Base-by-base conservation (phyloP, 2,888 invertebrate species). In the Therioaphis trifolii region DNA sequence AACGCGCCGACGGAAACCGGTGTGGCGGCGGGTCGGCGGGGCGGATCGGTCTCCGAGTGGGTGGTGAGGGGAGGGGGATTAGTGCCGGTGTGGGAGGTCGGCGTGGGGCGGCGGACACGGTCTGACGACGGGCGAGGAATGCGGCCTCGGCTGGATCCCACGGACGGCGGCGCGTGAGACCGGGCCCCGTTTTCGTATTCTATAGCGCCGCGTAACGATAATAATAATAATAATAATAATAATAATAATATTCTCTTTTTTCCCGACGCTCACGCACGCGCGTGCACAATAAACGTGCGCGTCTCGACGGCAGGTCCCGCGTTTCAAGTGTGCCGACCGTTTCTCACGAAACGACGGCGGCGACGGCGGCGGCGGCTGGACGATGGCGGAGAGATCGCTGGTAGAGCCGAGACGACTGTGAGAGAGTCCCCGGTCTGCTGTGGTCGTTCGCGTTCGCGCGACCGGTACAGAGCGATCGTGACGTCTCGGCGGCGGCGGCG, bases 251-350 rank as follows among this genome's bases (percentile, higher is more conserved):
- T 43, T 21, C 4, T 71, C 11, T 18, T 27, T 43, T 61, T 43
- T 43, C 55, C 15, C 74, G 5, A 18, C 74, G 1, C 43, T 15
- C 61, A 5, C 46, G 2, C n/a, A 35, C 35, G 35, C n/a, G 69
- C 24, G 12, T 7, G 21, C 72, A 71, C 80, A 61, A 72, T 72
- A 29, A 72, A 80, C 71, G 35, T n/a, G 35, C 35, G 71, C 46
- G 79, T 55, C 55, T 43, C 71, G 79, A 29, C 66, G 9, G 27
- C n/a, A 21, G 7, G 21, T 21, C 58, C 3, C 43, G 18, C 61
- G 82, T 82, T 74, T 82, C 74, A 82, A 82, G 74, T 82, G 74
- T 82, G 82, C 82, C 82, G 82, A 74, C 74, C 74, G 74, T 74
- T 82, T 82, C 82, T 74, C 82, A 82, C 82, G 82, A 7, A 35